Conservation (phyloP, 2,797 vertebrate genomes). For the Phaenicophaeus curvirostris region DNA sequence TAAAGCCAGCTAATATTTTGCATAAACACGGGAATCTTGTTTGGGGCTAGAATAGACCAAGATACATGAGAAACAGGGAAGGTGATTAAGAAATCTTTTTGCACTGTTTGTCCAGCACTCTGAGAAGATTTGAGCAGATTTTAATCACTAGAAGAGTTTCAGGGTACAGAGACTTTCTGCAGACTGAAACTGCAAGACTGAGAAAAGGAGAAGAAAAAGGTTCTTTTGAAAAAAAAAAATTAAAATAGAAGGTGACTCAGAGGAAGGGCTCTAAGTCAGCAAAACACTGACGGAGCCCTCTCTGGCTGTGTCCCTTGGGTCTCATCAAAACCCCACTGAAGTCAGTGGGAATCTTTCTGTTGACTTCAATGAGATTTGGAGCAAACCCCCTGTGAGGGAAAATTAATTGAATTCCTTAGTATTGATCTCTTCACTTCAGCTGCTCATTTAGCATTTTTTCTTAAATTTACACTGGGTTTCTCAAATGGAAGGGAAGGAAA, state of each 20-base stretch:
- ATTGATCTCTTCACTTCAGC: constrained; percentile 31
- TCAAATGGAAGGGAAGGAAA: background rate
- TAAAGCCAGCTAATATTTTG: constrained; percentile 69
- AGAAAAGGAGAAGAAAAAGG: background rate
- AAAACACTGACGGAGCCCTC: background rate
- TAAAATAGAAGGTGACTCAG: background rate
- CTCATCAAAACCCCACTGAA: constrained; percentile 28
- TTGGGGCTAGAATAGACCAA: background rate
- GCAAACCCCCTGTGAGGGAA: background rate
- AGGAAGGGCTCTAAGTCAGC: constrained; percentile 9
- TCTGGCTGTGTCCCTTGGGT: background rate
- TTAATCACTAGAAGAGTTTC: background rate
- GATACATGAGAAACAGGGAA: background rate
- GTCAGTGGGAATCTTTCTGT: constrained; percentile 34
- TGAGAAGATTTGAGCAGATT: background rate
- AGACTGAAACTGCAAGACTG: background rate
- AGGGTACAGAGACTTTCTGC: background rate
- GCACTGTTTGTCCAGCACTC: background rate
- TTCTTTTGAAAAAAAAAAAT: background rate
- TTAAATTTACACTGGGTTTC: background rate
- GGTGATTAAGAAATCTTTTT: constrained; percentile 45
- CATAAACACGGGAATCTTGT: constrained; percentile 59
- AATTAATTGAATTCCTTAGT: constrained; percentile 56
- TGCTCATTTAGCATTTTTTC: constrained; percentile 40
- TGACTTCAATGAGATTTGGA: constrained; percentile 49